Conservation (phyloP, 64 coral and sea anemone species). For the Montipora efflorescens region DNA sequence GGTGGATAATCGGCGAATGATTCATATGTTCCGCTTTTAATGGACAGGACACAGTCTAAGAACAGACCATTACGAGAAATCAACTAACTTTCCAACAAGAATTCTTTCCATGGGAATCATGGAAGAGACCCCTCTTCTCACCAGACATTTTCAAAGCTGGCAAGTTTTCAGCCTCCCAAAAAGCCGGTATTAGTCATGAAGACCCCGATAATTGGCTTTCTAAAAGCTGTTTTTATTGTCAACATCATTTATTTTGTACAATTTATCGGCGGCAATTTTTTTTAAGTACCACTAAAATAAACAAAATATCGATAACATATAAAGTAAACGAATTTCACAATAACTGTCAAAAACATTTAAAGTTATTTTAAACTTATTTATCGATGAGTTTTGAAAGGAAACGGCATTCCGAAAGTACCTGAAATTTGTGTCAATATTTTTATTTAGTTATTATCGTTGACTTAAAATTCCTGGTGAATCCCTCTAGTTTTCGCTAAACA, state of each 20-base stretch:
- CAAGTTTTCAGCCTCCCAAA: not conserved
- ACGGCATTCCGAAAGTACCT: conserved; percentile 25
- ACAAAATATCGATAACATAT: not conserved
- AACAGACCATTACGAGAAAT: no score
- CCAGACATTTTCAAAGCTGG: not conserved
- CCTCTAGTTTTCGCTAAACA: not conserved
- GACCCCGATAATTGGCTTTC: not conserved
- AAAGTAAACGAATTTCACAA: conserved; percentile 8
- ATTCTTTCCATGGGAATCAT: no score
- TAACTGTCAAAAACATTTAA: not conserved
- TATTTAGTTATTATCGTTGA: conserved; percentile 5
- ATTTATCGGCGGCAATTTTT: not conserved
- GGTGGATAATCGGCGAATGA: no score
- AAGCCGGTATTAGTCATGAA: not conserved
- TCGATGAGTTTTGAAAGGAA: not conserved
- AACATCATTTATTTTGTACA: not conserved
- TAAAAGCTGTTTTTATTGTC: not conserved
- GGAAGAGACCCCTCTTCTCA: not conserved
- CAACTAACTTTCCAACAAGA: no score
- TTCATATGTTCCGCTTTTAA: no score
- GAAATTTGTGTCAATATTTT: conserved; percentile 39
- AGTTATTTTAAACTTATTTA: not conserved
- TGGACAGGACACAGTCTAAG: no score
- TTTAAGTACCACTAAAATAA: not conserved
- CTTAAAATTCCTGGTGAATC: not conserved